Percentiles rank a stretch among this genome's conserved stretches.
Conservation (phyloP, 1,140 invertebrate genomes). For the Aphelinus atriplicis region DNA sequence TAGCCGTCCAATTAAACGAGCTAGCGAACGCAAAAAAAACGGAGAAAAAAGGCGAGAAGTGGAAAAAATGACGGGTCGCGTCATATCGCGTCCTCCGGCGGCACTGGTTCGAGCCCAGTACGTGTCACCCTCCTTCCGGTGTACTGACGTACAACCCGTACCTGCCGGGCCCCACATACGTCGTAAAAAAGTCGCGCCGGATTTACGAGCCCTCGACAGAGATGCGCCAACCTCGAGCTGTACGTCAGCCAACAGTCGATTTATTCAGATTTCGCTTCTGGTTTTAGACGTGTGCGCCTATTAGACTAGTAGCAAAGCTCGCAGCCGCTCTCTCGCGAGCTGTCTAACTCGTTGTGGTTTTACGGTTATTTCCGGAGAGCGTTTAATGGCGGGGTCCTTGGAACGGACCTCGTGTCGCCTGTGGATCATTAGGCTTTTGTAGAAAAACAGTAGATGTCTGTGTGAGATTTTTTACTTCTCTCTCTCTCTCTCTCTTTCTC, state of each 20-base stretch:
- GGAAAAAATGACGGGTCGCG: conserved; percentile 42
- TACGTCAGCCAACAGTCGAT: neutral
- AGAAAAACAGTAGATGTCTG: conserved; percentile 8
- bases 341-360: conserved; percentile 6
- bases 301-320: neutral
- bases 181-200: conserved; percentile 49
- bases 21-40: conserved; percentile 42
- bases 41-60: conserved; percentile 12
- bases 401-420: conserved; percentile 21
- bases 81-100: neutral
- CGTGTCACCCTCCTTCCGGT: conserved; percentile 52
- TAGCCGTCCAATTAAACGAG: conserved; percentile 56
- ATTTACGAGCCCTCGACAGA: conserved; percentile 54
- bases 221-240: neutral
- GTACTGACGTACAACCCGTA: conserved; percentile 33
- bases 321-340: neutral
- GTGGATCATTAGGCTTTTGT: conserved; percentile 32
- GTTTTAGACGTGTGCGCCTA: neutral
- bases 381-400: neutral
- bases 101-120: conserved; percentile 26
- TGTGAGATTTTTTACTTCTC: conserved; percentile 20
- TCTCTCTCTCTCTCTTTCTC: neutral
- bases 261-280: conserved; percentile 25
- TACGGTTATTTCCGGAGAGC: conserved; percentile 31
- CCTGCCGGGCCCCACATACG: conserved; percentile 27